These are phyloP conservation scores for Carpatolechia fugitivella DNA, from an alignment of 2,888 invertebrate genomes.

Conservation along the genomic window DNA sequence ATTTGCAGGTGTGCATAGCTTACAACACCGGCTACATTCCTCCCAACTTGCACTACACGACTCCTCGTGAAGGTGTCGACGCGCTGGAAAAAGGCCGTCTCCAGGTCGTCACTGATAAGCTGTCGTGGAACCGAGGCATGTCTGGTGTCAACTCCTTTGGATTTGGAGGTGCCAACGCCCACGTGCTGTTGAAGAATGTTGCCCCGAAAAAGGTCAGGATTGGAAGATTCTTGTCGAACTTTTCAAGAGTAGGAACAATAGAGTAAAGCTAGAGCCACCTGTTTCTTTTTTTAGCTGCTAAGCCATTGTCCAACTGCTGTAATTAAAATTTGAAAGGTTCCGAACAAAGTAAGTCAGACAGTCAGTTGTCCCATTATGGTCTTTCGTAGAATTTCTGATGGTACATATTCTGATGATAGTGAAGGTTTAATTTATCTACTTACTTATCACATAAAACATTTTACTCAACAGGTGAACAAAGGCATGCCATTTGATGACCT, in stretches of 20 bases:
- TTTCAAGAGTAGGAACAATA: too few species aligned
- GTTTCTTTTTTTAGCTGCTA: too few species aligned
- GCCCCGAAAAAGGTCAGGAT: slow-evolving; percentile 73
- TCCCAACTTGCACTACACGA: slow-evolving; percentile 89
- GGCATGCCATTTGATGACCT: slow-evolving; percentile 82
- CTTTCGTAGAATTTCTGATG: too few species aligned
- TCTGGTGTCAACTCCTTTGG: slow-evolving; percentile 95
- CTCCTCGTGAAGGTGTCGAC: slow-evolving; percentile 80
- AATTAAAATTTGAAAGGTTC: too few species aligned
- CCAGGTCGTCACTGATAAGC: slow-evolving; percentile 86
- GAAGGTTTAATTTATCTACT: too few species aligned
- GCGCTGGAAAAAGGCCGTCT: slow-evolving; percentile 81
- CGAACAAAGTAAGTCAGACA: too few species aligned
- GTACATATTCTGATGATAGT: too few species aligned
- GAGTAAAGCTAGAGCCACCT: too few species aligned
- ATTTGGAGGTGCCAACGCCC: slow-evolving; percentile 94
- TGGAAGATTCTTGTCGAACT: neutral
- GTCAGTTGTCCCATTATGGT: too few species aligned
- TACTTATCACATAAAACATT: too few species aligned
- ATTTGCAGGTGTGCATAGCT: slow-evolving; percentile 82
- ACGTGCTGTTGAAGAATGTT: slow-evolving; percentile 82
- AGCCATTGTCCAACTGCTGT: too few species aligned
- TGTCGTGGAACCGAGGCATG: slow-evolving; percentile 85
- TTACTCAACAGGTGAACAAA: slow-evolving; percentile 67
- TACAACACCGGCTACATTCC: slow-evolving; percentile 90